Evolutionary conservation across 2,888 invertebrate species (phyloP).

Genomic region (Therioaphis trifolii): DNA sequence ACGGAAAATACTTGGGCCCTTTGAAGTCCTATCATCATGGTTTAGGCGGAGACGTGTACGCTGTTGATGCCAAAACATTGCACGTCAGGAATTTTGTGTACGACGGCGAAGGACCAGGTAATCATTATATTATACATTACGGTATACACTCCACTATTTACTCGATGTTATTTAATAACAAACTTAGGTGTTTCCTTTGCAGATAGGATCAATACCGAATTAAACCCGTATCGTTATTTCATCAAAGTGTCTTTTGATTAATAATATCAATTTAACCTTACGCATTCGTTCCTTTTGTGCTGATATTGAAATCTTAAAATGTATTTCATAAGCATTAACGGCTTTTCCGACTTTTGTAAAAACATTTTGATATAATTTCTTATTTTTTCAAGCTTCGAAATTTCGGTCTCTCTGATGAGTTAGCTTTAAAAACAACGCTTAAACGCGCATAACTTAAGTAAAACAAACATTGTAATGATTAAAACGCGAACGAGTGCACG

Average conservation of each 20-base stretch:
- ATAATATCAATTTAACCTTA: no score
- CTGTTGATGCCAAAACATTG: slow-evolving; percentile 87
- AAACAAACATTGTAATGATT: neutral
- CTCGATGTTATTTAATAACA: neutral
- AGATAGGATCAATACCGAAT: neutral
- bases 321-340: no score
- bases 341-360: neutral
- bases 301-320: no score
- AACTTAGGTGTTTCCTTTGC: neutral
- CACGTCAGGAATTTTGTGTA: slow-evolving; percentile 89
- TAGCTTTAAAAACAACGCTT: no score
- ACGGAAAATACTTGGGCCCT: slow-evolving; percentile 82
- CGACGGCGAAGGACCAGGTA: slow-evolving; percentile 91
- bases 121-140: slow-evolving; percentile 65
- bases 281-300: no score
- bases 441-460: neutral
- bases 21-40: slow-evolving; percentile 84
- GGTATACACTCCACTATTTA: neutral
- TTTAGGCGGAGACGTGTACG: slow-evolving; percentile 86
- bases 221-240: neutral
- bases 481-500: neutral
- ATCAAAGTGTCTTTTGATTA: no score
- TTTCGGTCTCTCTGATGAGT: no score
- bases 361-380: neutral
- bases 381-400: neutral